Evolutionary conservation across 2,888 invertebrate species (phyloP).

Genomic region (Standfussiana lucernea): DNA sequence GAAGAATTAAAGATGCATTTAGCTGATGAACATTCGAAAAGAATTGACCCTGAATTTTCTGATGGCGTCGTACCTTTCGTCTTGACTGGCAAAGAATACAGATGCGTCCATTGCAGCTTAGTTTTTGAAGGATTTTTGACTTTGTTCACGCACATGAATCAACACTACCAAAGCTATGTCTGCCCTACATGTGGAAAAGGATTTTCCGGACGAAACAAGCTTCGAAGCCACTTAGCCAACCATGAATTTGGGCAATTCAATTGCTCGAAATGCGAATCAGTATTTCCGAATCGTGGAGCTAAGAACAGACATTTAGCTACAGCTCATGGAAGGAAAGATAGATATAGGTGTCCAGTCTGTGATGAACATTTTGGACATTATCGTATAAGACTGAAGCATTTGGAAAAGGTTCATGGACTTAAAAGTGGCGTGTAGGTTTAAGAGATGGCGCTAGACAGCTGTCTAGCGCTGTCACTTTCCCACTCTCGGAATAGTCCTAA

Average conservation of each 20-base stretch:
- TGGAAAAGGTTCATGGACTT: conserved; percentile 76
- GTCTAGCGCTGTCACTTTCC: not conserved
- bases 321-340: conserved; percentile 76
- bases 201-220: conserved; percentile 83
- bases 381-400: conserved; percentile 76
- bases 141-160: conserved; percentile 84
- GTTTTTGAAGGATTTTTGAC: conserved; percentile 75
- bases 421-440: conserved; percentile 77
- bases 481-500: not conserved
- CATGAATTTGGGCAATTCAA: conserved; percentile 82
- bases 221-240: conserved; percentile 80
- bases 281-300: conserved; percentile 77
- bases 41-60: conserved; percentile 67
- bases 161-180: conserved; percentile 84
- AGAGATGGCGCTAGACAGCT: not conserved
- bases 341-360: conserved; percentile 81
- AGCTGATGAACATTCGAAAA: conserved; percentile 69
- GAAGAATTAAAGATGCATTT: conserved; percentile 77
- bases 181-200: conserved; percentile 87
- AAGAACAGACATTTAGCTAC: conserved; percentile 74
- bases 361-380: conserved; percentile 76
- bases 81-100: conserved; percentile 75
- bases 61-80: conserved; percentile 82
- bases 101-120: conserved; percentile 76
- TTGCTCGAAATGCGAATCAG: conserved; percentile 83